Conservation (phyloP, 2,113 vertebrate species). For the Atractosteus spatula region DNA sequence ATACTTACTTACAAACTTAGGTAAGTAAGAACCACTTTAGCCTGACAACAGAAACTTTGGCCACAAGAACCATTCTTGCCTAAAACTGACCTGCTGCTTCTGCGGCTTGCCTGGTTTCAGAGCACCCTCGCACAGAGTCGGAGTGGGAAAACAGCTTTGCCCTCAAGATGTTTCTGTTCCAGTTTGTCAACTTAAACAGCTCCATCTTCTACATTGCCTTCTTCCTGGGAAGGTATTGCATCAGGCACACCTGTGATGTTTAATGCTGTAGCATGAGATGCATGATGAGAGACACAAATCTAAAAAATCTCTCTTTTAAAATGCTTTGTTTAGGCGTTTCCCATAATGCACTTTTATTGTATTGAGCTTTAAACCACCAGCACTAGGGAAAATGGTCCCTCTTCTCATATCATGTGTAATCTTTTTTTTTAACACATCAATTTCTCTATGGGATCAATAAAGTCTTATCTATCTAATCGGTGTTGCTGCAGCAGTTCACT, state of each 20-base stretch:
- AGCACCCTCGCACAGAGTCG: constrained; percentile 93
- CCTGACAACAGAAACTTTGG: background rate
- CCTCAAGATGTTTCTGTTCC: constrained; percentile 98
- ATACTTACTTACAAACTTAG: constrained; percentile 91
- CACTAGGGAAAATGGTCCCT: too few relatives aligned
- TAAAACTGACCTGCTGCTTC: background rate
- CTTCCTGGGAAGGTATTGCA: constrained; percentile 86
- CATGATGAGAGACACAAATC: too few relatives aligned
- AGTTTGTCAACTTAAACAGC: constrained; percentile 97
- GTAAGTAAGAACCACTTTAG: constrained; percentile 58
- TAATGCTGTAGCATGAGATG: too few relatives aligned
- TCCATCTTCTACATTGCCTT: constrained; percentile 98
- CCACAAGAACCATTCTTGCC: background rate
- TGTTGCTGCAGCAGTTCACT: too few relatives aligned
- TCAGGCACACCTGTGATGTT: constrained; percentile 17
- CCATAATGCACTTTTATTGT: too few relatives aligned
- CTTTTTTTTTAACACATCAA: too few relatives aligned
- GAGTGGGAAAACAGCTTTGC: constrained; percentile 99
- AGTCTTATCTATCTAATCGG: too few relatives aligned
- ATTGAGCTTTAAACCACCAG: too few relatives aligned
- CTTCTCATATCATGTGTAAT: too few relatives aligned
- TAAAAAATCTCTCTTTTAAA: too few relatives aligned
- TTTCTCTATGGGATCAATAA: too few relatives aligned
- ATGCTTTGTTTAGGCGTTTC: too few relatives aligned
- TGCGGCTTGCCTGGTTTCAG: constrained; percentile 51